A percentile compares a stretch with the other conserved stretches of the same genome.
Evolutionary conservation across 1,140 invertebrate genomes (phyloP).

Genomic region (Drosophila arawakana): DNA sequence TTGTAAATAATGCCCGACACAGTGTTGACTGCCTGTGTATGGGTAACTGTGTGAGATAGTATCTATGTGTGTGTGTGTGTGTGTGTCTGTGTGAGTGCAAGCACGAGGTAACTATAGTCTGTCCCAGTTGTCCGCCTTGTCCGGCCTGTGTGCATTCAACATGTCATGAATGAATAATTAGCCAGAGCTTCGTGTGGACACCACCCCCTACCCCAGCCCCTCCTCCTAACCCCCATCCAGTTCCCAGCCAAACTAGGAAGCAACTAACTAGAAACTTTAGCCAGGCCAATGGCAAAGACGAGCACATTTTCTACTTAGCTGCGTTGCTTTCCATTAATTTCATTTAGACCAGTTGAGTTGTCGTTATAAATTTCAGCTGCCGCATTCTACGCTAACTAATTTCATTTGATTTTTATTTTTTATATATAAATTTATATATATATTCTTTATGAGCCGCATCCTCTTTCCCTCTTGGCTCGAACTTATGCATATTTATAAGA

Average conservation of each 20-base stretch:
- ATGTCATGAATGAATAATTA: conserved; percentile 83
- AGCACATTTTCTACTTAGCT: conserved; percentile 66
- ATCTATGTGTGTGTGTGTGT: conserved; percentile 3
- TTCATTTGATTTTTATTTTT: conserved; percentile 68
- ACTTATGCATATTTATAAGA: conserved; percentile 74
- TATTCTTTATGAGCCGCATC: conserved; percentile 41
- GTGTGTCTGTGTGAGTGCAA: conserved; percentile 18
- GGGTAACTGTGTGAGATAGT: not conserved
- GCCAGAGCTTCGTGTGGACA: conserved; percentile 53
- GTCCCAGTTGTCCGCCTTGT: conserved; percentile 16
- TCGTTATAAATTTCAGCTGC: conserved; percentile 39
- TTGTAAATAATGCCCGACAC: conserved; percentile 67
- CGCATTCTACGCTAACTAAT: conserved; percentile 51
- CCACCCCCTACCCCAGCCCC: not conserved
- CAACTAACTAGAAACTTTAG: conserved; percentile 48
- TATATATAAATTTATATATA: conserved; percentile 45
- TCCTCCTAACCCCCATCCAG: not conserved
- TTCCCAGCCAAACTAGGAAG: conserved; percentile 60
- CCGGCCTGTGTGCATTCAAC: conserved; percentile 70
- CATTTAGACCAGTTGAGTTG: conserved; percentile 55
- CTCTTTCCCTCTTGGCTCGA: not conserved
- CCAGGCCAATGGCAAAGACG: conserved; percentile 55
- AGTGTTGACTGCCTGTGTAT: conserved; percentile 26
- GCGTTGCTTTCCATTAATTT: conserved; percentile 69
- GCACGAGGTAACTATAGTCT: conserved; percentile 36